Base-by-base conservation (phyloP, 2,113 vertebrate species). In the Urocynchramus pylzowi region DNA sequence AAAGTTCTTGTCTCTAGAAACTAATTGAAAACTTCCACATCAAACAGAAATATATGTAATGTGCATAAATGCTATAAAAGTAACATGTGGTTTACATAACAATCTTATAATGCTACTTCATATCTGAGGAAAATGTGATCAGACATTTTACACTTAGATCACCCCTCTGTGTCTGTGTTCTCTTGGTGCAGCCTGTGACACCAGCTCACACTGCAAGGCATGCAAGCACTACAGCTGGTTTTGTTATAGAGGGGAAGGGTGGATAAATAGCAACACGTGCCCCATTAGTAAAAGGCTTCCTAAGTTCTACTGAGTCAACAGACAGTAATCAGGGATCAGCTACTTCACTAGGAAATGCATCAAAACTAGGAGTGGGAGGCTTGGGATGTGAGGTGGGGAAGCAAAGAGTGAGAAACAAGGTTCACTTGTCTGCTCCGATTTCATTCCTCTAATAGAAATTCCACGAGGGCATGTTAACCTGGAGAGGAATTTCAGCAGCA, bases 401-500 rank as follows among this genome's bases (percentile, higher is more conserved):
- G 16, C 7, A 52, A 11, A 45, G 31, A 47, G 23, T 33, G 19
- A 86, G 83, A 81, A 71, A 64, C 14, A 67, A 91, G 26, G 18
- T 81, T 67, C n/a, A 64, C 87, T 88, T 75, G 74, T 65, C 59
- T 85, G 50, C 80, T 89, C 52, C 0, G 0, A 82, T 65, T 85
- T 42, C 0, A 87, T 59, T 83, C 82, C 56, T 67, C 56, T 56
- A 60, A 70, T 1, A 77, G 56, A 70, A 95, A 92, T 90, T 90
- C 75, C 67, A 80, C 0, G 1, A 42, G 82, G 41, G 52, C 19
- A n/a, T 21, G 44, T 63, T 80, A 88, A 93, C 27, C 39, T 49
- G 44, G 83, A 54, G 63, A 86, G 28, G 54, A 91, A 93, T 89
- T 94, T 92, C 79, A 84, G 95, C 71, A 90, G 41, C 70, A 92